These are phyloP conservation scores for Manis pentadactyla DNA, from an alignment of 2,797 vertebrate species.

Conservation along the genomic window DNA sequence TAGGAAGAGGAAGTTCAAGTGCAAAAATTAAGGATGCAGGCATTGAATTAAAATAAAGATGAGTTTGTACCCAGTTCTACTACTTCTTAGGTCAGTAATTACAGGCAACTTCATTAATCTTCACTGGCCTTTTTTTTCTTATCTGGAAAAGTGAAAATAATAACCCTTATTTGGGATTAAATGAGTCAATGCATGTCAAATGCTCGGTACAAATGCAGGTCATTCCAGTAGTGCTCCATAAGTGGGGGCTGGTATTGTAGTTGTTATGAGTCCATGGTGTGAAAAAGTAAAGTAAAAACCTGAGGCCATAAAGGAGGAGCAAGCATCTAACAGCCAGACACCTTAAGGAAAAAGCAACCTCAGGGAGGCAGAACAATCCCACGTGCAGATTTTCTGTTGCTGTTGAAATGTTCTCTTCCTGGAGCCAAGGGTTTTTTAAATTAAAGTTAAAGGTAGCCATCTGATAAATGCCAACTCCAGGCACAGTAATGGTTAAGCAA, in stretches of 20 bases:
- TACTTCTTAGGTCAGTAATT: background rate
- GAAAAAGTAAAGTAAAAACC: background rate
- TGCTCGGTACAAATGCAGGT: background rate
- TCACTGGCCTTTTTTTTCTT: constrained; percentile 37
- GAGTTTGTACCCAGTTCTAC: background rate
- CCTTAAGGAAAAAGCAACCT: background rate
- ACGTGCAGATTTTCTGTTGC: background rate
- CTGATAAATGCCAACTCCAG: background rate
- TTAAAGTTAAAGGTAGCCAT: background rate
- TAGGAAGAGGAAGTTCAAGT: background rate
- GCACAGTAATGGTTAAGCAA: background rate
- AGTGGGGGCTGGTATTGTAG: background rate
- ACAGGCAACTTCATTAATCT: background rate
- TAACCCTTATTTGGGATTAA: background rate
- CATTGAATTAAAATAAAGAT: background rate
- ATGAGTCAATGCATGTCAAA: background rate
- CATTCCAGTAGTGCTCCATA: background rate
- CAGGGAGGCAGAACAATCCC: background rate
- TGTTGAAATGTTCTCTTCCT: background rate
- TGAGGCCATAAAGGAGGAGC: background rate
- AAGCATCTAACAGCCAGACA: background rate
- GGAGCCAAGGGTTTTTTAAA: background rate
- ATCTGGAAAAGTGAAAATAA: constrained; percentile 43
- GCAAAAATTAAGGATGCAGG: background rate
- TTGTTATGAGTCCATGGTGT: background rate